Base-by-base conservation (phyloP, 2,113 vertebrate species). In the Gopherus evgoodei region DNA sequence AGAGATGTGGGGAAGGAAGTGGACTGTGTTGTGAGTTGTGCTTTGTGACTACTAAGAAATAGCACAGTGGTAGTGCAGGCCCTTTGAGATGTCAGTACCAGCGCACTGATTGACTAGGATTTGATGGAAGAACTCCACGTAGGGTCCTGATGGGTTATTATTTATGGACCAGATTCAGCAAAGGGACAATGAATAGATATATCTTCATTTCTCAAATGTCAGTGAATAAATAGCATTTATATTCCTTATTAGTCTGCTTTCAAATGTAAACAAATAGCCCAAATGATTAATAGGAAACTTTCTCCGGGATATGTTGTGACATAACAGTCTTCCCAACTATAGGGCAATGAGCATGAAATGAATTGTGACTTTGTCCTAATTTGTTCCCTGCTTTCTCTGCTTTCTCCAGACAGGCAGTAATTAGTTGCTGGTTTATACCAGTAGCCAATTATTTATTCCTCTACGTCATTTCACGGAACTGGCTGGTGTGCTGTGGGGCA, bases 271-370 rank as follows among this genome's bases (percentile, higher is more conserved):
- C 62, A 96, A 96, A 97, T 93, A 96, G 79, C 29, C 72, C 94
- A 90, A 72, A 47, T 42, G 89, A 72, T 95, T 93, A 97, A 78
- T 92, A 96, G 94, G 16, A 35, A 69, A 69, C 62, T 69, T 69
- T 19, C 62, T n/a, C 7, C n/a, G n/a, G 62, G 89, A 53, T 95
- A 62, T 94, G 87, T 90, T 96, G 96, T 96, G 95, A 97, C 90
- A 95, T 87, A 86, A 89, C 93, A 96, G 95, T 91, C 97, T 96
- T 96, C 65, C 65, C 65, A 35, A 17, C 21, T 42, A 44, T 44
- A n/a, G 10, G 21, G 38, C 21, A 24, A 12, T 25, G 72, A 44
- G n/a, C 38, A 76, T 12, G 84, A 90, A 96, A 90, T 83, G 87
- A 85, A 94, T 91, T 80, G 75, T 93, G 88, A 95, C 93, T 87